Percentiles rank a stretch among this genome's conserved stretches.
Evolutionary conservation across 2,797 vertebrate genomes (phyloP).

Genomic region (Limnodromus scolopaceus): DNA sequence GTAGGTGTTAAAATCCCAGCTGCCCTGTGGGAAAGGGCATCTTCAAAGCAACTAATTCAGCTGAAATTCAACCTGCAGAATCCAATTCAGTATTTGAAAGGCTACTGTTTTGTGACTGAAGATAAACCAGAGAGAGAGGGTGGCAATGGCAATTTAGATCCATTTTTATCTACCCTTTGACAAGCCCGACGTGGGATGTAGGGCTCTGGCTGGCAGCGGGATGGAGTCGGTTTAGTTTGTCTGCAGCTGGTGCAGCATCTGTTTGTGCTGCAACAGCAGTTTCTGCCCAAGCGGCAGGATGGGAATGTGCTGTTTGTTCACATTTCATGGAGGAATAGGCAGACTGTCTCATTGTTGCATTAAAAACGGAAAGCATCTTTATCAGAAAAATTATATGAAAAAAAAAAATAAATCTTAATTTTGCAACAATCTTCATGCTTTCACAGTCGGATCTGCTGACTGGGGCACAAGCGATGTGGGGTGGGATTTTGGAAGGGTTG

Average conservation of each 20-base stretch:
- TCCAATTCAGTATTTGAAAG: neutral
- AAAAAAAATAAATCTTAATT: neutral
- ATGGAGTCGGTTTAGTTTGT: neutral
- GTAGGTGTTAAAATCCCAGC: neutral
- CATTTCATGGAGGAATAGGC: constrained; percentile 3
- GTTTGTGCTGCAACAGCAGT: constrained; percentile 58
- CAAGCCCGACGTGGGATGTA: neutral
- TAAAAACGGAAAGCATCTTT: constrained; percentile 20
- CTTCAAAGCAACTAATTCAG: neutral
- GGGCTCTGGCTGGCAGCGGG: neutral
- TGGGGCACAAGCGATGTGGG: neutral
- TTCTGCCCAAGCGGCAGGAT: neutral
- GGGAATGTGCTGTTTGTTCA: constrained; percentile 41
- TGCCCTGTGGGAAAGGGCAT: neutral
- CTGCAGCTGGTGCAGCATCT: constrained; percentile 13
- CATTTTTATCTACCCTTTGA: neutral
- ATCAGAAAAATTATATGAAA: neutral
- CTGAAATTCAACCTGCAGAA: neutral
- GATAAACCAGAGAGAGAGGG: neutral
- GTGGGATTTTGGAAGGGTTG: neutral
- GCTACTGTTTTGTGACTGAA: neutral
- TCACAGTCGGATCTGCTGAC: constrained; percentile 4
- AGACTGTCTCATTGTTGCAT: constrained; percentile 8
- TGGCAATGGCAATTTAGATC: neutral
- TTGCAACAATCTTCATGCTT: neutral